A percentile compares a stretch with the other conserved stretches of the same genome.
Conservation (phyloP, 2,113 vertebrate genomes). For the Rhinoderma darwinii region DNA sequence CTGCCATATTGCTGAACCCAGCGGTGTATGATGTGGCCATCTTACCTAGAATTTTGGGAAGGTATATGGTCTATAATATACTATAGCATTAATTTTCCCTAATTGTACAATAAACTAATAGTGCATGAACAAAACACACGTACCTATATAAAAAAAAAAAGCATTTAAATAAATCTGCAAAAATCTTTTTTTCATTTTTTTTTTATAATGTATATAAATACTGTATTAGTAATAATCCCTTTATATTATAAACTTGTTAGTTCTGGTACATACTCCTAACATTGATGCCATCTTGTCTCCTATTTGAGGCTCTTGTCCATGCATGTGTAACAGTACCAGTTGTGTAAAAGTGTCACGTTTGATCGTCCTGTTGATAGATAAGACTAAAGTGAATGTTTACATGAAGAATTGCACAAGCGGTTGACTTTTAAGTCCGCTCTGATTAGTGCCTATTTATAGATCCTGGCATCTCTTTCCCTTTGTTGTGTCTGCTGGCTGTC, state of each 20-base stretch:
- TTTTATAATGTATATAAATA: background rate
- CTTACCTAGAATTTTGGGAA: too few species aligned
- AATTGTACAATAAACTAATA: too few species aligned
- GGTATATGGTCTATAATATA: too few species aligned
- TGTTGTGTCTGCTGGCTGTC: constrained; percentile 48
- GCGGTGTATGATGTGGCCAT: too few species aligned
- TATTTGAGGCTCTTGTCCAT: constrained; percentile 20
- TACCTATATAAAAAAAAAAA: too few species aligned
- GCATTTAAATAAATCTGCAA: too few species aligned
- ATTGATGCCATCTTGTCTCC: constrained; percentile 18
- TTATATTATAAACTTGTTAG: background rate
- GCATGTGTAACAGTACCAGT: constrained; percentile 28
- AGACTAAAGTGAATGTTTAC: constrained; percentile 11
- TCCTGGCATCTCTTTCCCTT: background rate
- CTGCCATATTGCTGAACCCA: too few species aligned
- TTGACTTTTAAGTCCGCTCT: constrained; percentile 23
- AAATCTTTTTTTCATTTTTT: background rate
- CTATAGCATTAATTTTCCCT: too few species aligned
- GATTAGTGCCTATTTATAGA: constrained; percentile 28
- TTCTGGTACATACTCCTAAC: background rate
- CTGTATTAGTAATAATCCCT: background rate
- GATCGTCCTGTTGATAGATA: constrained; percentile 46
- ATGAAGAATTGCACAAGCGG: constrained; percentile 26
- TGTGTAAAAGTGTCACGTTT: constrained; percentile 39
- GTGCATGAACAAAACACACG: too few species aligned